A percentile compares a stretch with the other conserved stretches of the same genome.
Conservation (phyloP, 1,140 invertebrate genomes). For the Drosophila burlai region DNA sequence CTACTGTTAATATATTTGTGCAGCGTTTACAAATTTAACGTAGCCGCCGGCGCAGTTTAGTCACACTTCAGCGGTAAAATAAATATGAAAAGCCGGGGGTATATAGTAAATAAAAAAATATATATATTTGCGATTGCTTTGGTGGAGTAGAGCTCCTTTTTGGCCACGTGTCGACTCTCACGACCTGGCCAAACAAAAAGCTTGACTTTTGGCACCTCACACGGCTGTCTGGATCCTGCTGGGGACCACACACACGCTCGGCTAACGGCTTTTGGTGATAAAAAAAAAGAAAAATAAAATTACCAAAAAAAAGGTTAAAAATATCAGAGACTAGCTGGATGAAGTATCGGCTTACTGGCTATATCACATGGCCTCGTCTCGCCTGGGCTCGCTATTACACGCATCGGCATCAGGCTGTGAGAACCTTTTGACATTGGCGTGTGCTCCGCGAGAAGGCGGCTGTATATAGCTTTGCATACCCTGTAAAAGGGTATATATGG, state of each 20-base stretch:
- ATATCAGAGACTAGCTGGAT: constrained; percentile 9
- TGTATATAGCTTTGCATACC: constrained; percentile 18
- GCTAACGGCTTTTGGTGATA: constrained; percentile 61
- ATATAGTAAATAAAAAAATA: not conserved
- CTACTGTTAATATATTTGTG: constrained; percentile 19
- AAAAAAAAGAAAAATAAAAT: constrained; percentile 4
- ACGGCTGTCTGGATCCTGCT: not conserved
- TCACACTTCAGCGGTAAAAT: constrained; percentile 66
- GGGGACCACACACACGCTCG: constrained; percentile 39
- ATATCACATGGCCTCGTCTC: constrained; percentile 32
- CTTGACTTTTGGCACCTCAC: constrained; percentile 67
- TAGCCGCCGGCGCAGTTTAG: constrained; percentile 71
- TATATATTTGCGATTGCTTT: not conserved
- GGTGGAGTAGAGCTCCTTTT: not conserved
- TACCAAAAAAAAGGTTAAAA: not conserved
- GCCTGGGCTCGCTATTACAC: constrained; percentile 21
- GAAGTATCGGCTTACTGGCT: constrained; percentile 53
- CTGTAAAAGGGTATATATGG: constrained; percentile 3
- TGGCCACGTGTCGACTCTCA: constrained; percentile 35
- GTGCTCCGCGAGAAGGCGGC: constrained; percentile 52
- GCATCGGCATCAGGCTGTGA: constrained; percentile 48
- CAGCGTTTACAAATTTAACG: constrained; percentile 48
- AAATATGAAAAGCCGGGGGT: not conserved
- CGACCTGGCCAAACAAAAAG: constrained; percentile 67
- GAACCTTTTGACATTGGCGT: constrained; percentile 80